Evolutionary conservation across 2,888 invertebrate species (phyloP).

Genomic region (Phengaris alcon): DNA sequence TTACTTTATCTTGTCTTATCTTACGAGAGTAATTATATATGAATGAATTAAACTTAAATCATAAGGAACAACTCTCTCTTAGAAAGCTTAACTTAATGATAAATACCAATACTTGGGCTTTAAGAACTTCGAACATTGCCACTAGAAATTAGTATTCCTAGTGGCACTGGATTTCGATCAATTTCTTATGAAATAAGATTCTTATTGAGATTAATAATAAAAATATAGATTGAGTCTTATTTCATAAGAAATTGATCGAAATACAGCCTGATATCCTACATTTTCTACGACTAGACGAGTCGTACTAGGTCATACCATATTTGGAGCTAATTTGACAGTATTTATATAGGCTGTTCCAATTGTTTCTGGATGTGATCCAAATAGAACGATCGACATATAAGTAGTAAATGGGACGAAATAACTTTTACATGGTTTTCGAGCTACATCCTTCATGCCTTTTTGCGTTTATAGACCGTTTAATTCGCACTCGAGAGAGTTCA

Average conservation of each 20-base stretch:
- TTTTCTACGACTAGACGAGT: neutral
- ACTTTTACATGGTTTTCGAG: neutral
- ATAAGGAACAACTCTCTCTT: no score
- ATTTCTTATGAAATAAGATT: no score
- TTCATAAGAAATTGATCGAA: conserved; percentile 3
- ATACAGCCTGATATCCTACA: neutral
- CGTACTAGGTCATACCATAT: conserved; percentile 3
- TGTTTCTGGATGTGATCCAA: conserved; percentile 29
- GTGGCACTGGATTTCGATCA: no score
- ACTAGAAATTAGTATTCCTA: no score
- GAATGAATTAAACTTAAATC: no score
- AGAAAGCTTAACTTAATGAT: neutral
- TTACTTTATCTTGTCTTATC: neutral
- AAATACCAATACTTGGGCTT: conserved; percentile 8
- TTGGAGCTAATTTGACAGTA: conserved; percentile 14
- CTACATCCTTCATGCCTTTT: neutral
- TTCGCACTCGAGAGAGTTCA: no score
- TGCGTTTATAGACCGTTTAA: no score
- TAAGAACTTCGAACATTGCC: conserved; percentile 8
- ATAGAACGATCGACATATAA: conserved; percentile 15
- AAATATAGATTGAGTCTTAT: no score
- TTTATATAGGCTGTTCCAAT: conserved; percentile 28
- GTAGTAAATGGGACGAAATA: conserved; percentile 14
- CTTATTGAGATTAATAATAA: no score
- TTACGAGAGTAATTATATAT: no score